Percentiles rank a stretch among this genome's conserved stretches.
Evolutionary conservation across 2,797 vertebrate genomes (phyloP).

Genomic region (Anguilla megastoma): DNA sequence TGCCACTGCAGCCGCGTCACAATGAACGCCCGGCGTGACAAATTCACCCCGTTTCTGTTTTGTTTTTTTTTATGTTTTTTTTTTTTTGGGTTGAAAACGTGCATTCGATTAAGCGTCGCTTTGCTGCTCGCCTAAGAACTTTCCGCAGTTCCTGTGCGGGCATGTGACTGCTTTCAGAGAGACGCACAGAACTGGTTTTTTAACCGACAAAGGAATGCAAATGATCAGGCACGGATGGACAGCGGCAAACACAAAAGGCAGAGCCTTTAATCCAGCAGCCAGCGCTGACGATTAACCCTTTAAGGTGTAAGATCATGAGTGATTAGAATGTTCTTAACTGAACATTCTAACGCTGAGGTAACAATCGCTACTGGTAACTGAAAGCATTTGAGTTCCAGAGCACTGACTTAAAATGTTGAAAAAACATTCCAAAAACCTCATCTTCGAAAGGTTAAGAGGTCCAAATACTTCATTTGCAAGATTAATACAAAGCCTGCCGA

Average conservation of each 20-base stretch:
- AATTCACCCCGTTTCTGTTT: conserved; percentile 21
- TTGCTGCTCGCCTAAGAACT: not conserved
- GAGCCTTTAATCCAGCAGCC: conserved; percentile 1
- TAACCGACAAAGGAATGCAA: conserved; percentile 23
- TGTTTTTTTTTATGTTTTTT: not conserved
- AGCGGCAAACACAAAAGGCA: conserved; percentile 1
- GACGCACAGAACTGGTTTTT: conserved; percentile 41
- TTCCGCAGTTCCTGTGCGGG: conserved; percentile 27
- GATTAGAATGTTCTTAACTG: too few species aligned
- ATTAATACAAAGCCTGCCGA: not conserved
- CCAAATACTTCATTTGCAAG: not conserved
- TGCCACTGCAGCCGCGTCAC: conserved; percentile 69
- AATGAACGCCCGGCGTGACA: conserved; percentile 67
- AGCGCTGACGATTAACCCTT: not conserved
- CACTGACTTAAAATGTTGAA: too few species aligned
- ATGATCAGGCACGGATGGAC: conserved; percentile 3
- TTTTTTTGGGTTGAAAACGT: conserved; percentile 33
- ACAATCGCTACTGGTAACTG: too few species aligned
- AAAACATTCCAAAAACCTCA: too few species aligned
- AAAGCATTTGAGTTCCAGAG: too few species aligned
- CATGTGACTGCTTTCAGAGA: conserved; percentile 50
- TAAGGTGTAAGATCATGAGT: too few species aligned
- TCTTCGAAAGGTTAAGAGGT: not conserved
- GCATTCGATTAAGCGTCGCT: conserved; percentile 42
- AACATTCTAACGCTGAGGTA: too few species aligned